Percentiles rank a stretch among this genome's conserved stretches.
Conservation (phyloP, 2,888 invertebrate genomes). For the Blastobasis lacticolella region DNA sequence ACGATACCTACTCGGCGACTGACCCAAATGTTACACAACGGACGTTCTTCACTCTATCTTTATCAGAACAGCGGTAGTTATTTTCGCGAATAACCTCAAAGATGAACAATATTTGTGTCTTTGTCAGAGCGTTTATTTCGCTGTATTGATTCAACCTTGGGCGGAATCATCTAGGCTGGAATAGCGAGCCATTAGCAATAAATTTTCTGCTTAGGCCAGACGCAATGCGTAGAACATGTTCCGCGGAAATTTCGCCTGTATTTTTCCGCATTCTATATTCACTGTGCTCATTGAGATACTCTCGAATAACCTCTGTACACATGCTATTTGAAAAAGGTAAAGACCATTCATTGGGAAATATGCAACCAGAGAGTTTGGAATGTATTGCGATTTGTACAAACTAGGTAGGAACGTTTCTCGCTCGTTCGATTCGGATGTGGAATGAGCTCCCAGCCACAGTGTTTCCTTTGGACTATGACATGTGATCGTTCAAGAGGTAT, state of each 20-base stretch:
- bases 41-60: background rate
- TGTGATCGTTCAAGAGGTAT: too few relatives aligned
- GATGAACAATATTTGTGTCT: slow-evolving; percentile 20
- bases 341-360: too few relatives aligned
- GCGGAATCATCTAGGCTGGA: slow-evolving; percentile 18
- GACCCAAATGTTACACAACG: background rate
- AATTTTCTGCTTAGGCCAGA: slow-evolving; percentile 10
- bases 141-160: slow-evolving; percentile 48
- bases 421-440: too few relatives aligned
- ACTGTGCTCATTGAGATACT: too few relatives aligned
- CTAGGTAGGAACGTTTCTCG: too few relatives aligned
- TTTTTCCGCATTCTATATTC: slow-evolving; percentile 1
- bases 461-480: too few relatives aligned
- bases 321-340: too few relatives aligned
- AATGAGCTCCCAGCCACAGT: too few relatives aligned
- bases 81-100: slow-evolving; percentile 12
- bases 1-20: background rate
- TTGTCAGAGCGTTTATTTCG: slow-evolving; percentile 23
- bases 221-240: background rate
- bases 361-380: too few relatives aligned
- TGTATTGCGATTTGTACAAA: too few relatives aligned
- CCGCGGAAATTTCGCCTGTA: slow-evolving; percentile 5
- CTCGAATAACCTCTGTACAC: too few relatives aligned
- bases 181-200: slow-evolving; percentile 20
- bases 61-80: background rate